These are phyloP conservation scores for Lytechinus variegatus DNA, from an alignment of 35 echinoderm and acorn worm species.

Conservation along the genomic window DNA sequence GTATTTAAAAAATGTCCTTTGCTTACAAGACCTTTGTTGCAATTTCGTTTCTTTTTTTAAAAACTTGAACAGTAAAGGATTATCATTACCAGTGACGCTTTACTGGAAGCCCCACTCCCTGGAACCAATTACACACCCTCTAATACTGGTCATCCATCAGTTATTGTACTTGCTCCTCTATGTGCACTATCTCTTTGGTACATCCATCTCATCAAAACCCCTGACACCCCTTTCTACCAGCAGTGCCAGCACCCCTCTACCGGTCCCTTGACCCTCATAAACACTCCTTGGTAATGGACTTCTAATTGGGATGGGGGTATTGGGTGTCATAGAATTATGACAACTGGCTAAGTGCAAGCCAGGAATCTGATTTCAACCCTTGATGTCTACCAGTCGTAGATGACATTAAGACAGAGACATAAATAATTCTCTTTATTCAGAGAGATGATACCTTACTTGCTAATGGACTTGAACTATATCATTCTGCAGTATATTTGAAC, in stretches of 20 bases:
- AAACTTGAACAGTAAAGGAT: too few relatives aligned
- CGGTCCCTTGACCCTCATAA: slow-evolving; percentile 46
- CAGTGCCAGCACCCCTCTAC: not conserved
- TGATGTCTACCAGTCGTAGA: slow-evolving; percentile 2
- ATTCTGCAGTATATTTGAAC: not conserved
- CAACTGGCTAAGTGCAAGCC: slow-evolving; percentile 52
- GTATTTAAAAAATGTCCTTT: not conserved
- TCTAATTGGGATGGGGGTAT: slow-evolving; percentile 46
- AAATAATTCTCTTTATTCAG: not conserved
- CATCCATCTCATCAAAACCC: not conserved
- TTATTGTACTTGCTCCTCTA: not conserved
- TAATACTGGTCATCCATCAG: not conserved
- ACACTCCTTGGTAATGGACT: slow-evolving; percentile 38
- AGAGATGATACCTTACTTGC: not conserved
- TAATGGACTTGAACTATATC: not conserved
- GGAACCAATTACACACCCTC: not conserved
- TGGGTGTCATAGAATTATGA: slow-evolving; percentile 48
- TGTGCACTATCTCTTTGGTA: not conserved
- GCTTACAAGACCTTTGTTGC: not conserved
- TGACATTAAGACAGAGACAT: not conserved
- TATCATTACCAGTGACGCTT: not conserved
- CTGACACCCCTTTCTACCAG: slow-evolving; percentile 4
- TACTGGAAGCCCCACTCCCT: not conserved
- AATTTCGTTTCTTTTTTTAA: too few relatives aligned
- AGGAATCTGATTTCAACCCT: slow-evolving; percentile 36